Conservation (phyloP, 2,113 vertebrate species). For the Saccopteryx bilineata region DNA sequence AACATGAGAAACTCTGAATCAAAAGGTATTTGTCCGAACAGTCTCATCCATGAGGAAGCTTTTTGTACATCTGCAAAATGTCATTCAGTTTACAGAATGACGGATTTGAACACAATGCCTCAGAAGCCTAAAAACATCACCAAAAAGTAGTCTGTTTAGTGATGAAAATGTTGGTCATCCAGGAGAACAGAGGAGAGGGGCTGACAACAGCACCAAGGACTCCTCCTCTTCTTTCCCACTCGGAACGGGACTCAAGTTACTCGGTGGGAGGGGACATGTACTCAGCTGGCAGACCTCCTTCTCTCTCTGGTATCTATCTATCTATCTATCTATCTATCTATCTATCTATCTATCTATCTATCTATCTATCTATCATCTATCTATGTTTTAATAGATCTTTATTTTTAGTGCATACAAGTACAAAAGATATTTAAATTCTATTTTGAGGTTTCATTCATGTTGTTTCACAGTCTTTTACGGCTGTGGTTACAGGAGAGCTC, state of each 20-base stretch:
- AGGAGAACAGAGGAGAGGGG: background rate
- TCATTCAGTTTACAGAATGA: background rate
- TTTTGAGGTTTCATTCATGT: background rate
- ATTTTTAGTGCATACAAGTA: background rate
- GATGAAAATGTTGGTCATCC: rapidly evolving
- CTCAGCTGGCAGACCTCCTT: background rate
- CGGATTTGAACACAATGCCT: background rate
- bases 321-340: background rate
- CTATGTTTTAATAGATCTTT: background rate
- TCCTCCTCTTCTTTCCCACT: too few relatives aligned
- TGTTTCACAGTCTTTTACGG: background rate
- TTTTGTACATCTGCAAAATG: background rate
- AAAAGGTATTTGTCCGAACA: background rate
- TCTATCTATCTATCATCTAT: background rate
- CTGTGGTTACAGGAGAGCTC: background rate
- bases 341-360: background rate
- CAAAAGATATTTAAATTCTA: background rate
- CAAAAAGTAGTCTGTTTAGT: rapidly evolving
- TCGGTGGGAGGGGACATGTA: background rate
- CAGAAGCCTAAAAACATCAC: background rate
- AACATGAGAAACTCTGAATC: background rate
- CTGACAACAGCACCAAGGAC: rapidly evolving
- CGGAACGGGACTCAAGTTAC: too few relatives aligned
- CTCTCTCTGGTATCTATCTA: too few relatives aligned
- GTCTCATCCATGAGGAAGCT: background rate